Evolutionary conservation across 2,113 vertebrate genomes (phyloP).

Genomic region (Pogonocichla stellata): DNA sequence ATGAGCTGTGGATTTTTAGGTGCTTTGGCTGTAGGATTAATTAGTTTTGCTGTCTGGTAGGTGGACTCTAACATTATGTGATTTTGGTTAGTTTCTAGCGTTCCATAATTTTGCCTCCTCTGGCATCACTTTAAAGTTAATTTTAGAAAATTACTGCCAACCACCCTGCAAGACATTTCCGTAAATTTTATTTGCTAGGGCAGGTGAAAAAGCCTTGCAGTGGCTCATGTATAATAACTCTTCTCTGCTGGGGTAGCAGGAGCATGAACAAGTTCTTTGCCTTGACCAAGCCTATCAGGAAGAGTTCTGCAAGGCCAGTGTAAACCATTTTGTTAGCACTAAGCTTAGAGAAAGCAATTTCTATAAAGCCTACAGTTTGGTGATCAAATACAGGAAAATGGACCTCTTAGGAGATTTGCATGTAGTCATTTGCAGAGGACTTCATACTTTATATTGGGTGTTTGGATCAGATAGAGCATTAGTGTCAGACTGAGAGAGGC

Average conservation of each 20-base stretch:
- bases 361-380: not conserved
- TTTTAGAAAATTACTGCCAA: not conserved
- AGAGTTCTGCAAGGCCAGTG: not conserved
- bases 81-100: not conserved
- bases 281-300: not conserved
- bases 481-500: constrained; percentile 40
- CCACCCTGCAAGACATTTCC: not conserved
- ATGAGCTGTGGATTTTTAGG: not conserved
- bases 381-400: constrained; percentile 42
- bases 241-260: not conserved
- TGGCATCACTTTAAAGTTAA: not conserved
- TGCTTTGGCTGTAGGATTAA: not conserved
- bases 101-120: not conserved
- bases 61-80: not conserved
- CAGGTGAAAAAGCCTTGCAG: not conserved
- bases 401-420: constrained; percentile 53
- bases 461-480: constrained; percentile 50
- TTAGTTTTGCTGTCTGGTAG: not conserved
- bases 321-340: constrained; percentile 22
- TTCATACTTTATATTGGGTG: constrained; percentile 17
- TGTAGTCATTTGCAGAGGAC: constrained; percentile 30
- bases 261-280: not conserved
- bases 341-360: constrained; percentile 21
- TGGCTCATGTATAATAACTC: not conserved
- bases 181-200: not conserved